Conservation (phyloP, 2,113 vertebrate species). For the Syngnathus scovelli region DNA sequence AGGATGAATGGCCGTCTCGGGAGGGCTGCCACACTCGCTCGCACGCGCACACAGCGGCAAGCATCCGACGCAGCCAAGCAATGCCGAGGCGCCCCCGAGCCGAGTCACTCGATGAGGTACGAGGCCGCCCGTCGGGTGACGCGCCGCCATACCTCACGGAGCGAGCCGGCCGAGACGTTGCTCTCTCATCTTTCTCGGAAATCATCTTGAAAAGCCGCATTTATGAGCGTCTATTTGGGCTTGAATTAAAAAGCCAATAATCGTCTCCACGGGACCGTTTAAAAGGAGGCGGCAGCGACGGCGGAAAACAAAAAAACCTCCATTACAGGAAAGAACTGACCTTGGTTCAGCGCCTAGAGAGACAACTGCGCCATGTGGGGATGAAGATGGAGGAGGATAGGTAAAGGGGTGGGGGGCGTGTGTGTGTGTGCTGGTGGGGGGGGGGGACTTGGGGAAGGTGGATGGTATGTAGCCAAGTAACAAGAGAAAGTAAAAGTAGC, state of each 20-base stretch:
- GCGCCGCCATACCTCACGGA: not conserved
- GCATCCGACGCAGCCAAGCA: constrained; percentile 49
- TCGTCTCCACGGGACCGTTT: constrained; percentile 18
- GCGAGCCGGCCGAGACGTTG: constrained; percentile 34
- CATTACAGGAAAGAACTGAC: constrained; percentile 54
- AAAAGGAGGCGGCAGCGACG: not conserved
- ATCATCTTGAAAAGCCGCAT: constrained; percentile 7
- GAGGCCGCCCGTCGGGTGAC: too few relatives aligned
- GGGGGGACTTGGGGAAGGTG: constrained; percentile 27
- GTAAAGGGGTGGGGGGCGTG: constrained; percentile 19
- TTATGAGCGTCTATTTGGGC: constrained; percentile 19
- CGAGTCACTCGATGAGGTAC: constrained; percentile 1
- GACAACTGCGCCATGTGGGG: constrained; percentile 57
- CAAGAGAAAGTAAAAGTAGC: constrained; percentile 84
- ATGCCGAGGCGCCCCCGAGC: not conserved
- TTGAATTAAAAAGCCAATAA: constrained; percentile 28
- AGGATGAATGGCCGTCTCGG: constrained; percentile 26
- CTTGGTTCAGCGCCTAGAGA: constrained; percentile 64
- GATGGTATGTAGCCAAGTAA: constrained; percentile 62
- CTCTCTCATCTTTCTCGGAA: constrained; percentile 35
- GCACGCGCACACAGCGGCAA: constrained; percentile 34
- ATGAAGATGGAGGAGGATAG: constrained; percentile 38
- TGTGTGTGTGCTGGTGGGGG: constrained; percentile 34
- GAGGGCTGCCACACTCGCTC: constrained; percentile 35
- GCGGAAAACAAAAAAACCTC: constrained; percentile 1